Evolutionary conservation across 2,888 invertebrate species (phyloP).

Genomic region (Phanerotoma sp.): DNA sequence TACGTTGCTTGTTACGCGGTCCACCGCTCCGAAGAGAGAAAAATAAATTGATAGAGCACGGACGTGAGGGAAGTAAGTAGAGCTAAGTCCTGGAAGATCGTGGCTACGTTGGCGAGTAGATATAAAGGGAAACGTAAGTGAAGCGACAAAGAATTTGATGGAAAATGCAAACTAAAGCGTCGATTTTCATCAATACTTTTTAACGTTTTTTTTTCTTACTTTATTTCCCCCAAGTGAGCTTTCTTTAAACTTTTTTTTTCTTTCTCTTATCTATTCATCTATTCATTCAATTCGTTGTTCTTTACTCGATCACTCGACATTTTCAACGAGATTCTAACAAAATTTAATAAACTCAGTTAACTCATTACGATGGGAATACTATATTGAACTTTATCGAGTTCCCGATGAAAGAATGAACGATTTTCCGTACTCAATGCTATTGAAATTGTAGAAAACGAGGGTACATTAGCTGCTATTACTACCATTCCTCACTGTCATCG

Average conservation of each 20-base stretch:
- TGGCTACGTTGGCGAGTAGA: conserved; percentile 13
- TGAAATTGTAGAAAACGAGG: conserved; percentile 30
- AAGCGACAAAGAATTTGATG: conserved; percentile 21
- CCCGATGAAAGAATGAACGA: conserved; percentile 15
- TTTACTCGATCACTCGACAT: conserved; percentile 5
- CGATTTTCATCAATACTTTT: conserved; percentile 16
- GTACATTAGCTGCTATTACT: conserved; percentile 45
- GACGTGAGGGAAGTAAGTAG: conserved; percentile 11
- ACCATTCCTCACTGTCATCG: conserved; percentile 43
- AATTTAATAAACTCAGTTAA: conserved; percentile 22
- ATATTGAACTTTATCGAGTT: conserved; percentile 21
- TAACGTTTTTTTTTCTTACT: conserved; percentile 6
- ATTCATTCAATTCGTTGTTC: conserved; percentile 8
- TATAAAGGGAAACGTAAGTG: conserved; percentile 2
- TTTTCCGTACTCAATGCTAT: conserved; percentile 26
- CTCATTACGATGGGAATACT: conserved; percentile 23
- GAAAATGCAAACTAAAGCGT: conserved; percentile 34
- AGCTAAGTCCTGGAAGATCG: conserved; percentile 17
- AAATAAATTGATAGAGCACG: conserved; percentile 49
- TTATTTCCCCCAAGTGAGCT: neutral
- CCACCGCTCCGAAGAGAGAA: conserved; percentile 53
- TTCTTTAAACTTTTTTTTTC: no score
- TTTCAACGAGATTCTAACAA: conserved; percentile 9
- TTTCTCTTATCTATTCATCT: no score
- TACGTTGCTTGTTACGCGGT: conserved; percentile 58